phyloP scores from a whole-genome alignment of 1,140 invertebrate genomes.

The Leptinotarsa defecta region DNA sequence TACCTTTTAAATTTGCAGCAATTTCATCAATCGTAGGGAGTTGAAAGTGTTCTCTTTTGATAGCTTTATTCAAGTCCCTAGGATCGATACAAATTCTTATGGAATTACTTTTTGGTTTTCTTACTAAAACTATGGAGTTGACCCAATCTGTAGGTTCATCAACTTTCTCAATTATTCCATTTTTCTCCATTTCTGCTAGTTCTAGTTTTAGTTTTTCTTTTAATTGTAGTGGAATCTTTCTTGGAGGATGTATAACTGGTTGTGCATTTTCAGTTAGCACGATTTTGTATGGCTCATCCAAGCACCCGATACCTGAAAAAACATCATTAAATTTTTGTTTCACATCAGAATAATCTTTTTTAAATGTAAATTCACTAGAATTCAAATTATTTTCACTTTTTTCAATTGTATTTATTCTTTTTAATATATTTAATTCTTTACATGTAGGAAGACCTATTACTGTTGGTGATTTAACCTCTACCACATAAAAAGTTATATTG shows the following conservation, averaged over 20 bases:
- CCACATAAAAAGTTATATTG: slow-evolving; percentile 8
- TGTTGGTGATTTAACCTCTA: not conserved
- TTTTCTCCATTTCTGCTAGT: not conserved
- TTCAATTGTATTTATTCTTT: slow-evolving; percentile 25
- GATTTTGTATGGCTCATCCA: not conserved
- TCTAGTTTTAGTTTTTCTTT: not conserved
- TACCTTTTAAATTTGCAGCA: slow-evolving; percentile 43
- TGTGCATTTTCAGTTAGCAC: not conserved
- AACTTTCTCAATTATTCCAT: slow-evolving; percentile 44
- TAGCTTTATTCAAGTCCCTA: slow-evolving; percentile 55
- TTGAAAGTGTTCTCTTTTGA: slow-evolving; percentile 51
- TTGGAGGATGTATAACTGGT: not conserved
- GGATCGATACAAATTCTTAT: slow-evolving; percentile 58
- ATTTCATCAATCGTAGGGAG: slow-evolving; percentile 52
- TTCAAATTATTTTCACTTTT: slow-evolving; percentile 22
- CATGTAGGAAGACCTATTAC: not conserved
- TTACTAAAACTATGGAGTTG: slow-evolving; percentile 53
- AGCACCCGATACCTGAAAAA: slow-evolving; percentile 44
- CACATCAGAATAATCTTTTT: too few species aligned
- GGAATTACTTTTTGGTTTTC: slow-evolving; percentile 53
- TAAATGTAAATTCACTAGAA: slow-evolving; percentile 22
- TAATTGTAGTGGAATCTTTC: not conserved
- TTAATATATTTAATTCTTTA: not conserved
- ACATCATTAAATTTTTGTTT: slow-evolving; percentile 38
- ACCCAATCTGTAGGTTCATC: slow-evolving; percentile 56